These are phyloP conservation scores for Automeris io DNA, from an alignment of 2,888 invertebrate species.

Conservation along the genomic window DNA sequence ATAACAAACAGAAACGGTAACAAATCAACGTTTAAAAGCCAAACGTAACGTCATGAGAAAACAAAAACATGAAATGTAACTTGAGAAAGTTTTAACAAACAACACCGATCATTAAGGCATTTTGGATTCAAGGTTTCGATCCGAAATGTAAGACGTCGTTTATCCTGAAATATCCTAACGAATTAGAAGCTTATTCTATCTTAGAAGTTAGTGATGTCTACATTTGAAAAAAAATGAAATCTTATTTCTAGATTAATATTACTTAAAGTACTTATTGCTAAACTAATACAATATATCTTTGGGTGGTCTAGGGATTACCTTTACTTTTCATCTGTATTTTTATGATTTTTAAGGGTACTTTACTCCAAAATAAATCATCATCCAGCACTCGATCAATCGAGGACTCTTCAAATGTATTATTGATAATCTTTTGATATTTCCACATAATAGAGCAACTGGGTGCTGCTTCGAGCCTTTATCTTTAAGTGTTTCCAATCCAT, in stretches of 20 bases:
- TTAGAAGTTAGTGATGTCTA: neutral
- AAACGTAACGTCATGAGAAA: conserved; percentile 33
- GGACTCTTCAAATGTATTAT: too few species aligned
- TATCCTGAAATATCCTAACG: conserved; percentile 8
- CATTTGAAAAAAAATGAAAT: neutral
- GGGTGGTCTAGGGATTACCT: conserved; percentile 42
- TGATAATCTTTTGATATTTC: too few species aligned
- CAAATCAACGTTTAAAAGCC: conserved; percentile 18
- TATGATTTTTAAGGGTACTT: neutral
- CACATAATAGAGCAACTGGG: too few species aligned
- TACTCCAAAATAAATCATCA: too few species aligned
- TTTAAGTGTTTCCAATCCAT: too few species aligned
- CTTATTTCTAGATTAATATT: conserved; percentile 18
- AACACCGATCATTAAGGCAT: conserved; percentile 72
- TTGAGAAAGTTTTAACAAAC: conserved; percentile 40
- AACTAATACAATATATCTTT: conserved; percentile 46
- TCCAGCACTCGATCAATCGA: too few species aligned
- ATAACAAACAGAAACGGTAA: conserved; percentile 22
- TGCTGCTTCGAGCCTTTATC: too few species aligned
- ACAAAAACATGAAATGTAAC: conserved; percentile 43
- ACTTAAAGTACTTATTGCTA: conserved; percentile 26
- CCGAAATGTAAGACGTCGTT: conserved; percentile 17
- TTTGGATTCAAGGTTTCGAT: conserved; percentile 26
- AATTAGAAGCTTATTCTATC: conserved; percentile 15
- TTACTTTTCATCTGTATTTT: neutral